Base-by-base conservation (phyloP, 2,113 vertebrate genomes). In the Solea senegalensis region DNA sequence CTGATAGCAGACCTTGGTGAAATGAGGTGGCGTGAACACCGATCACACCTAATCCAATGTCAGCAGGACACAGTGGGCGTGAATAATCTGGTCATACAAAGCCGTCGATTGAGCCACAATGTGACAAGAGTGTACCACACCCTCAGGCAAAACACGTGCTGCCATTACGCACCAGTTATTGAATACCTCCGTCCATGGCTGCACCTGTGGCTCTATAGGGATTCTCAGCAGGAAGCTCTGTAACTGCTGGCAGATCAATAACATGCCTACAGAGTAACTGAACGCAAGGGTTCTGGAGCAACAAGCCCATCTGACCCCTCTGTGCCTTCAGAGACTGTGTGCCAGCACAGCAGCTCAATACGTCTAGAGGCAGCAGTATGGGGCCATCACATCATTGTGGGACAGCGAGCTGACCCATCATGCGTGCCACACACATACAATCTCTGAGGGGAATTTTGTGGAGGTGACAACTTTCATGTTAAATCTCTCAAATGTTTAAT, bases 191-290 rank as follows among this genome's bases (percentile, higher is more conserved):
- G 66, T 81, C 52, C 70, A 57, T 78, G 80, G 82, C 41, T 59
- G 56, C 78, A 71, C 75, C 78, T 75, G 28, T 56, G 71, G 88
- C 84, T 82, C 70, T 87, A 82, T 76, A 66, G 72, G 69, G 74
- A 77, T 80, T 80, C 88, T 79, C 72, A 43, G 52, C 82, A n/a
- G 7, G 80, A 75, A 89, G 85, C 80, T 73, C 62, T 67, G 69
- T 90, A 76, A 50, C 87, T 69, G 75, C 78, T 3, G 84, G 2
- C 15, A 72, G 90, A 95, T 95, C 93, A 52, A 95, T 95, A 90
- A 56, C n/a, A 10, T 49, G 48, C 72, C 75, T 60, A 71, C 86
- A 52, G 39, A 78, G 85, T 72, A 61, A 91, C 83, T 82, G 56
- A 82, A 82, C 89, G 85, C 80, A 70, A 48, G 51, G 45, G 80